phyloP scores from a whole-genome alignment of 2,113 vertebrate species.

The Albula goreensis region DNA sequence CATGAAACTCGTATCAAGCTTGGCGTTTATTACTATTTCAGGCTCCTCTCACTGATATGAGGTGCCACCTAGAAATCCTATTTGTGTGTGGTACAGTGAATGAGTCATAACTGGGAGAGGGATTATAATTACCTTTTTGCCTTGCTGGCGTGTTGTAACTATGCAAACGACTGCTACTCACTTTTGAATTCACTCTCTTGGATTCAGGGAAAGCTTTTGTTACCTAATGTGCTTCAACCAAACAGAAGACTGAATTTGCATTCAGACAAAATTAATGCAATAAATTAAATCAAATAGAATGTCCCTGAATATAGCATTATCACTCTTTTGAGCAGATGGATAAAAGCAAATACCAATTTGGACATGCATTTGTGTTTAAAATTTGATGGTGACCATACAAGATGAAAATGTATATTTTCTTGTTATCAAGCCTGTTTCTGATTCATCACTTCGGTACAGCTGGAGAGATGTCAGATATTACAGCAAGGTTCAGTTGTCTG shows the following conservation, averaged over 20 bases:
- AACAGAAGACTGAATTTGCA: background rate
- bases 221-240: background rate
- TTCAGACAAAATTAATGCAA: background rate
- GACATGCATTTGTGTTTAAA: too few species aligned
- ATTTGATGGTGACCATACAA: background rate
- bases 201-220: background rate
- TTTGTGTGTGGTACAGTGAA: slow-evolving; percentile 11
- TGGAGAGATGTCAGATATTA: background rate
- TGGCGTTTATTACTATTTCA: background rate
- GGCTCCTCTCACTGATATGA: background rate
- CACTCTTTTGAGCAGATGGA: too few species aligned
- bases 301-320: too few species aligned
- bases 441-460: background rate
- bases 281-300: too few species aligned
- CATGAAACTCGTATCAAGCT: background rate
- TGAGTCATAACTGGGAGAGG: slow-evolving; percentile 19
- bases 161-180: background rate
- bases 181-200: background rate
- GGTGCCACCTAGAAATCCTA: background rate
- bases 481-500: background rate
- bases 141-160: background rate
- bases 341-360: too few species aligned
- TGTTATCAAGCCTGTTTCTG: background rate
- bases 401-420: background rate
- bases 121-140: background rate